These are phyloP conservation scores for Conus ventricosus DNA, from an alignment of 1,140 invertebrate species.

Conservation along the genomic window DNA sequence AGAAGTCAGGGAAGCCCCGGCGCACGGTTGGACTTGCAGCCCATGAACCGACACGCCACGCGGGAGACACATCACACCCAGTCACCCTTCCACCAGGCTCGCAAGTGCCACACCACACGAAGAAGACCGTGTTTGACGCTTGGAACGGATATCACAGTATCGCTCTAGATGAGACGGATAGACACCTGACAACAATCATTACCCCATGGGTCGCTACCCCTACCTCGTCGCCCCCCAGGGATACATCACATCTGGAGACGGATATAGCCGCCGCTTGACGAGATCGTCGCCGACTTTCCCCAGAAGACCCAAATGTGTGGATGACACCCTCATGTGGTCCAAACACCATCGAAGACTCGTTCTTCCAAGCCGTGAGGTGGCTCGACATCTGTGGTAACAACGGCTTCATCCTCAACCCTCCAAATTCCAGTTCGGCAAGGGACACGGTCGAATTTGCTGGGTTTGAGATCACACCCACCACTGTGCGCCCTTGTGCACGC, in stretches of 20 bases:
- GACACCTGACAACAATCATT: slow-evolving; percentile 55
- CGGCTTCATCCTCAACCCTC: slow-evolving; percentile 32
- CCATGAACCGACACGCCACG: too few relatives aligned
- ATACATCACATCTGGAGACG: slow-evolving; percentile 53
- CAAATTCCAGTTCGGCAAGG: slow-evolving; percentile 55
- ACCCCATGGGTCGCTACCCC: slow-evolving; percentile 56
- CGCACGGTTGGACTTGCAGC: too few relatives aligned
- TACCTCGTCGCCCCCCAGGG: slow-evolving; percentile 59
- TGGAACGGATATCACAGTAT: slow-evolving; percentile 53
- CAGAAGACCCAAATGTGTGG: slow-evolving; percentile 53
- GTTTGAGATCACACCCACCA: slow-evolving; percentile 50
- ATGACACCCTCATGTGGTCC: slow-evolving; percentile 54
- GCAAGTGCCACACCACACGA: slow-evolving; percentile 40
- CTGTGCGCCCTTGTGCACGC: too few relatives aligned
- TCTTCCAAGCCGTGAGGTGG: slow-evolving; percentile 44
- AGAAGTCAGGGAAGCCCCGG: too few relatives aligned
- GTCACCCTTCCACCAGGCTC: too few relatives aligned
- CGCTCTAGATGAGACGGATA: slow-evolving; percentile 42
- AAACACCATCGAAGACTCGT: slow-evolving; percentile 46
- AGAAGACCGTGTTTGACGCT: slow-evolving; percentile 49
- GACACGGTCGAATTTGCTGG: slow-evolving; percentile 58
- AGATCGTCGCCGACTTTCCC: slow-evolving; percentile 47
- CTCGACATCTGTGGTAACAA: slow-evolving; percentile 52
- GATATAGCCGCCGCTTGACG: slow-evolving; percentile 46
- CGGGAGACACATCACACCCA: too few relatives aligned